Evolutionary conservation across 2,113 vertebrate genomes (phyloP).

Genomic region (Prunella fulvescens): DNA sequence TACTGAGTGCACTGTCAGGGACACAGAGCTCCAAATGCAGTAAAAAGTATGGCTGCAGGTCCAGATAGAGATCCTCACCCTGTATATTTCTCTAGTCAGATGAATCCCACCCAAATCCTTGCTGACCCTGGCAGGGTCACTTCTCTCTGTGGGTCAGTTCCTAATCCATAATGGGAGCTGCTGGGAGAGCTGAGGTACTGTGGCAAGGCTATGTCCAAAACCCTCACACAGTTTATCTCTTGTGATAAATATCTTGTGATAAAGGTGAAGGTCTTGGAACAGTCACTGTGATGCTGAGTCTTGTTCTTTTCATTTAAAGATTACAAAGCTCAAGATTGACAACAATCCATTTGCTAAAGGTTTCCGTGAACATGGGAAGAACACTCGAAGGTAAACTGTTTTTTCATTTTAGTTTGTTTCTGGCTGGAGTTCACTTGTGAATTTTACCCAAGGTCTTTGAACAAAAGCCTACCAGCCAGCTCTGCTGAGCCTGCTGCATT

Average conservation of each 20-base stretch:
- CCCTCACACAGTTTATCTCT: not conserved
- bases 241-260: not conserved
- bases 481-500: not conserved
- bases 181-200: not conserved
- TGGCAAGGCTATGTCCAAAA: not conserved
- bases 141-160: not conserved
- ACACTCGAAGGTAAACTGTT: constrained; percentile 77
- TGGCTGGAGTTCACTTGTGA: not conserved
- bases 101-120: not conserved
- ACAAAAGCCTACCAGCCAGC: not conserved
- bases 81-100: not conserved
- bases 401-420: not conserved
- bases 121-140: not conserved
- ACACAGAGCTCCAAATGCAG: not conserved
- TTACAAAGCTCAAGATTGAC: constrained; percentile 91
- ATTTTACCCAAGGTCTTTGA: not conserved
- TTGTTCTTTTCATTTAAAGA: constrained; percentile 65
- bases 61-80: not conserved
- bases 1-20: not conserved
- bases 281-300: not conserved
- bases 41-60: not conserved
- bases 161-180: not conserved
- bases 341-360: constrained; percentile 93
- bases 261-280: not conserved
- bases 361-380: constrained; percentile 85